Percentiles rank a stretch among this genome's conserved stretches.
Conservation (phyloP, 92 coral and sea anemone species). For the Porites lobata region DNA sequence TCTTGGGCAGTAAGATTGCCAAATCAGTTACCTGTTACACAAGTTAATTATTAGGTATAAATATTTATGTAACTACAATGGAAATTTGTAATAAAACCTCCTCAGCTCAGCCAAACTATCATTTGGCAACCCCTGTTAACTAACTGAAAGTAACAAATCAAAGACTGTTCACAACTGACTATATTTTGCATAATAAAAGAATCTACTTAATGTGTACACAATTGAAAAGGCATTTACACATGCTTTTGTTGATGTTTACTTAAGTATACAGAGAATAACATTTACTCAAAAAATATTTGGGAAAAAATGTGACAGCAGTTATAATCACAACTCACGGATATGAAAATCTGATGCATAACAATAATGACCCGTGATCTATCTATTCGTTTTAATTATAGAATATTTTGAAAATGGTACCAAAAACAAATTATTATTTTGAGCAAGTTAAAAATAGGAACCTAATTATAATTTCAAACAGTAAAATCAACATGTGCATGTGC, state of each 20-base stretch:
- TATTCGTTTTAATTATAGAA: no score
- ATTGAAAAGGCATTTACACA: not conserved
- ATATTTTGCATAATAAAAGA: conserved; percentile 1
- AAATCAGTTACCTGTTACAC: no score
- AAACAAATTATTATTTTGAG: no score
- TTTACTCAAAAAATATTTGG: conserved; percentile 4
- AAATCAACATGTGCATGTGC: not conserved
- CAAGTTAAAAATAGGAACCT: not conserved
- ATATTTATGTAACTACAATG: no score
- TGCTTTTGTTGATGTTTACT: conserved; percentile 33
- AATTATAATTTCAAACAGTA: not conserved
- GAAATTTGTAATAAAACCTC: no score
- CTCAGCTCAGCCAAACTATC: no score
- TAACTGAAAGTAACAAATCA: not conserved
- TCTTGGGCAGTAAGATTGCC: no score
- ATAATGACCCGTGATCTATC: no score
- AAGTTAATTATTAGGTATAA: no score
- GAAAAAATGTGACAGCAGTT: not conserved
- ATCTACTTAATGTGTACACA: not conserved
- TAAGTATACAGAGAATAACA: conserved; percentile 21
- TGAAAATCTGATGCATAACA: not conserved
- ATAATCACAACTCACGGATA: no score
- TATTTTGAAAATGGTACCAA: no score
- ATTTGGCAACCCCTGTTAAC: no score
- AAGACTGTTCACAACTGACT: not conserved